Evolutionary conservation across 1,140 invertebrate genomes (phyloP), one percentile per base, ranked within the genome.

Genomic region (Brachionus koreanus): DNA sequence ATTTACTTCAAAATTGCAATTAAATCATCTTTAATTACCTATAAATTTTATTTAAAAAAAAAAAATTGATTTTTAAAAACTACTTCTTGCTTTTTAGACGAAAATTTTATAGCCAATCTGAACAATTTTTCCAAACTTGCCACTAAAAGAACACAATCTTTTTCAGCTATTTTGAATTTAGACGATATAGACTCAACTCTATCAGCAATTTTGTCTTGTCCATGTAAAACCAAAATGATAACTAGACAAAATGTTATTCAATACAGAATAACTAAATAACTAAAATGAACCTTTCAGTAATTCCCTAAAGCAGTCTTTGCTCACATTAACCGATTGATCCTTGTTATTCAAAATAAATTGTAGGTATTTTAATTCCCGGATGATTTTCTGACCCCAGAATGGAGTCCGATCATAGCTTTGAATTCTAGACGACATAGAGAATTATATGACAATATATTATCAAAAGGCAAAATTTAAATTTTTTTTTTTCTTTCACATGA

Each of bases 1-100:
- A 19, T 16, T 74, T 74, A 74, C 69, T 74, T 74, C 23, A 74
- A 39, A 46, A 46, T 35, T 25, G 46, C 69, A 25, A 74, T 12
- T 16, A 74, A 16, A 35, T 74, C 69, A 29, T 74, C 69, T 74
- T 74, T 74, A 29, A 49, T 10, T 4, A 74, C 13, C 69, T 74
- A 25, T 23, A 46, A 74, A 25, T 35, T 23, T 13, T 29, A 1
- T 37, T 12, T 29, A 49, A 1, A 46, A 16, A 46, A 74, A 23
- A 46, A 46, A n/a, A n/a, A n/a, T n/a, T n/a, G n/a, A n/a, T n/a
- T n/a, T n/a, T 46, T 10, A 37, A 37, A 69, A 39, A 19, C 0
- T 69, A 74, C 69, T 13, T 74, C 43, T 74, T 49, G 69, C 23
- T 74, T 74, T 19, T 46, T 74, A 25, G 2, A 13, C n/a, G 42